Base-by-base conservation (phyloP, 2,888 invertebrate species). In the Keiferia lycopersicella region DNA sequence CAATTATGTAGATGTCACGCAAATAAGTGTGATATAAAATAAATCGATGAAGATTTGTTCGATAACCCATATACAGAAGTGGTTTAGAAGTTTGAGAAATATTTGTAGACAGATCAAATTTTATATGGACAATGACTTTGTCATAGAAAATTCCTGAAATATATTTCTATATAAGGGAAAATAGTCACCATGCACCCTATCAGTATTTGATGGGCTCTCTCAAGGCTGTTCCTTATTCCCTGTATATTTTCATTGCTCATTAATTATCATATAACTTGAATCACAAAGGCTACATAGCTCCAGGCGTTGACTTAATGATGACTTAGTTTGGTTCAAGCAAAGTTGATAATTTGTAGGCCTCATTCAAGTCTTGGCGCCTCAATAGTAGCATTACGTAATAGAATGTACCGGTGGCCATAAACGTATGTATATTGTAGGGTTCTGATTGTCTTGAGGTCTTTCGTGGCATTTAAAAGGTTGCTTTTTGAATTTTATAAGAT, bases 341-440 rank as follows among this genome's bases (percentile, higher is more conserved):
- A 11, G 50, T 18, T 34, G 61, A 26, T 61, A 61, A 61, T 61
- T 60, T 20, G 26, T 48, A 34, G 70, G 67, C 72, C 71, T 70
- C 66, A 68, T 66, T 70, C 69, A 68, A 69, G 65, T 65, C 66
- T n/a, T 41, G 63, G 63, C 60, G 53, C 63, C 65, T 58, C 38
- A 61, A 26, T 50, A 20, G 53, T 41, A 67, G 57, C 63, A 53
- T 72, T 71, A 66, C 68, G 69, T 69, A 75, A 73, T 66, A 61
- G 59, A 38, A 39, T 22, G 51, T 59, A 60, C 53, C 22, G 51
- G 51, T 8, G 16, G 0, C 50, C 50, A 50, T 50, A 18, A 50
- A 6, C 8, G 1, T 50, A 30, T 26, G 53, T n/a, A 53, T 53
- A 53, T 53, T 4, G 16, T 45, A n/a, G 45, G n/a, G 45, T 45